These are phyloP conservation scores for Sipha maydis DNA, from an alignment of 2,888 invertebrate genomes.

Conservation along the genomic window DNA sequence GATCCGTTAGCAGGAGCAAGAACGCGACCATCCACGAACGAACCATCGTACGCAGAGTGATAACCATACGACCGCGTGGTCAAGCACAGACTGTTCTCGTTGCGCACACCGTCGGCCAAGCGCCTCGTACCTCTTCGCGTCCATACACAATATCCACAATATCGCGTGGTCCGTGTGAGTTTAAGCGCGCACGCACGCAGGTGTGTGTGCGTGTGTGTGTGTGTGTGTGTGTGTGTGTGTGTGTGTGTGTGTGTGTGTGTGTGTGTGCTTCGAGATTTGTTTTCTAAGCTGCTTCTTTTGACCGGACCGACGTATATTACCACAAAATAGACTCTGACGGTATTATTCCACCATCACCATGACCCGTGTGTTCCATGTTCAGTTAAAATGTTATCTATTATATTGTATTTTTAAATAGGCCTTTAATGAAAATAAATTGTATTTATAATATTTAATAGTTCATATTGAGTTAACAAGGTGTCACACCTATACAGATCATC, in stretches of 20 bases:
- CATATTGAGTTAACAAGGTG: too few relatives aligned
- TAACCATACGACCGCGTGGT: constrained; percentile 60
- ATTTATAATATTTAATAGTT: too few relatives aligned
- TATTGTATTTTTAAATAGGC: too few relatives aligned
- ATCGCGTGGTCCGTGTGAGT: neutral
- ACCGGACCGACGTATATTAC: too few relatives aligned
- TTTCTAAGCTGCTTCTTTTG: neutral
- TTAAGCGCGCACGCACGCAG: neutral
- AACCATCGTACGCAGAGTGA: constrained; percentile 52
- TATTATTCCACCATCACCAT: too few relatives aligned
- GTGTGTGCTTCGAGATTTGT: neutral
- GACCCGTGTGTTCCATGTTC: too few relatives aligned
- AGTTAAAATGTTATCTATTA: too few relatives aligned
- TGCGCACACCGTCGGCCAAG: constrained; percentile 24
- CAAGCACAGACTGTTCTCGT: constrained; percentile 53
- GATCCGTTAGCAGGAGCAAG: constrained; percentile 35
- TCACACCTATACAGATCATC: too few relatives aligned
- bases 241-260: neutral
- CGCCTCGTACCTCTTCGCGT: constrained; percentile 29
- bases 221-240: neutral
- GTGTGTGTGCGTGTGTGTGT: neutral
- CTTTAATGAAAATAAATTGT: too few relatives aligned
- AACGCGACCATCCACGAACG: constrained; percentile 54
- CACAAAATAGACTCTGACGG: too few relatives aligned
- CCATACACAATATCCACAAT: too few relatives aligned